Base-by-base conservation (phyloP, 2,888 invertebrate genomes). In the Oxystoma pomonae region DNA sequence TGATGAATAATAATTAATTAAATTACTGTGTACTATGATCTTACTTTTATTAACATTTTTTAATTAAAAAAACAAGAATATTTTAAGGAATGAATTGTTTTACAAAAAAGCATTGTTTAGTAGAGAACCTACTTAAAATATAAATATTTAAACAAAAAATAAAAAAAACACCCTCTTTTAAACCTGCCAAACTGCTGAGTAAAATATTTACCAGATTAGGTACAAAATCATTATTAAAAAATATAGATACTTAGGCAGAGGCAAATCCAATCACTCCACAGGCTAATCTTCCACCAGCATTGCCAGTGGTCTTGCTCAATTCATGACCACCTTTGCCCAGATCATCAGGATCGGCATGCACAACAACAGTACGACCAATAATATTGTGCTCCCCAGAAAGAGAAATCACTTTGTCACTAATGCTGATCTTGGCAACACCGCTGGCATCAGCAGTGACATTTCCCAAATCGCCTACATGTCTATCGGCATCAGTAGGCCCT, bases 261-360 rank as follows among this genome's bases (percentile, higher is more conserved):
- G 86, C 80, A 64, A 93, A 81, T 53, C 95, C 95, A 78, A 95
- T 92, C 65, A 96, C 92, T 9, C 94, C 95, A 76, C 95, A 95
- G 52, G 93, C 94, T 68, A 92, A 82, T 70, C 97, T 89, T 17
- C 88, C 92, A 1, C 98, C 98, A 60, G 98, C 96, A 80, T 98
- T 96, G 62, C 98, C 98, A 16, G 97, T 98, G 2, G 91, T 89
- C 82, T 91, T 91, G 83, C 96, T 96, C 69, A 95, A 83, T 76
- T 96, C 95, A 75, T 95, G 92, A 0, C 95, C 96, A 22, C 96
- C 96, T 67, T 88, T 81, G n/a, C 97, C 97, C 65, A 97, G 82
- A 81, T 98, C 98, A 82, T 98, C 98, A 0, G 88, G 87, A 81
- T 96, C 96, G 53, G 92, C 96, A 79, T 98, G 97, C 5, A 97